Evolutionary conservation across 2,888 invertebrate species (phyloP).

Genomic region (Mythimna albipuncta): DNA sequence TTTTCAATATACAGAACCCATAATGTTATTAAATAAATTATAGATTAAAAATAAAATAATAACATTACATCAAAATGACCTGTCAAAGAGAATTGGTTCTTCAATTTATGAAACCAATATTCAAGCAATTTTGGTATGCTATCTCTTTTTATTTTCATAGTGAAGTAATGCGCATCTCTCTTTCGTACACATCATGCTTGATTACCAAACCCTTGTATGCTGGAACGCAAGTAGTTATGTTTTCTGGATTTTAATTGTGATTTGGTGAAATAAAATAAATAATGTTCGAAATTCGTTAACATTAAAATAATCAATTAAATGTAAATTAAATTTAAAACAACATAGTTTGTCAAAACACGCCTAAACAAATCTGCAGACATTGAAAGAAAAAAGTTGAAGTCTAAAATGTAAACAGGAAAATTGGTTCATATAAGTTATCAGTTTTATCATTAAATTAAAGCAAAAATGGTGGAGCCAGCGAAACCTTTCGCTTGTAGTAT

Average conservation of each 20-base stretch:
- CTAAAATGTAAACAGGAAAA: slow-evolving; percentile 32
- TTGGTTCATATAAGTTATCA: neutral
- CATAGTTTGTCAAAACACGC: neutral
- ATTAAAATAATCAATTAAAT: slow-evolving; percentile 27
- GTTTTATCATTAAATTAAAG: neutral
- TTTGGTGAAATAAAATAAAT: slow-evolving; percentile 16
- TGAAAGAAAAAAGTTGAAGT: no score
- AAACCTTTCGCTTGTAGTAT: slow-evolving; percentile 94
- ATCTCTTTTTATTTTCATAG: slow-evolving; percentile 18
- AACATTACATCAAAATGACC: neutral
- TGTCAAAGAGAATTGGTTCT: slow-evolving; percentile 20
- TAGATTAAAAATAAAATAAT: neutral
- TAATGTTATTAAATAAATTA: slow-evolving; percentile 11
- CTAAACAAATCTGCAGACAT: neutral
- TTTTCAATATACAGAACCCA: slow-evolving; percentile 46
- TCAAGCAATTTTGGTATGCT: neutral
- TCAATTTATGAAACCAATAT: accelerated
- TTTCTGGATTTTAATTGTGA: neutral
- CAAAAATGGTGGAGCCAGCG: slow-evolving; percentile 88
- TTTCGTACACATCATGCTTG: neutral
- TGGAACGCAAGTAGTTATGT: slow-evolving; percentile 26
- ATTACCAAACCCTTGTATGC: neutral
- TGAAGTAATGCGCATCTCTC: neutral
- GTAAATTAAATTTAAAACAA: neutral
- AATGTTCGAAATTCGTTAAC: neutral